Base-by-base conservation (phyloP, 2,797 vertebrate genomes). In the Sebastes cheni region DNA sequence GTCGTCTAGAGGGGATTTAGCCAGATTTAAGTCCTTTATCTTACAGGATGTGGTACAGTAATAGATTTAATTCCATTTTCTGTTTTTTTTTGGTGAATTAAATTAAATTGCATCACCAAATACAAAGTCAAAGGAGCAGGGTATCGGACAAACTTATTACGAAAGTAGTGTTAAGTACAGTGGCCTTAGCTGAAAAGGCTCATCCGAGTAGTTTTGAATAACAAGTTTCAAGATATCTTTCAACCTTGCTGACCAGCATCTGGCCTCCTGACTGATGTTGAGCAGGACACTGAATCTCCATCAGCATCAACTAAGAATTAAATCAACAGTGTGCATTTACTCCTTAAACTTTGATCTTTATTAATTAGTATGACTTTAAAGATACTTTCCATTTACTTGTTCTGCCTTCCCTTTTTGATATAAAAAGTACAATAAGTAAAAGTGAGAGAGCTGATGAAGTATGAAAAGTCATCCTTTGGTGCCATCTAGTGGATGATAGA, bases 401-500 rank as follows among this genome's bases (percentile, higher is more conserved):
- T 42, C 30, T 65, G 20, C 4, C 8, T 42, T 25, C 8, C 1
- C 2, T 64, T n/a, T 34, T 6, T 20, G 22, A 64, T 59, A 14
- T 55, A 12, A 69, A 71, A n/a, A n/a, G 70, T 9, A 4, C 0
- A 11, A 55, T 16, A 6, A 4, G 20, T 42, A 10, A 8, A 32
- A 36, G 20, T 2, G 8, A 27, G 20, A 62, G 32, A 13, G 1
- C 22, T 29, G 14, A 55, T 30, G n/a, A 16, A 0, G 22, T 2
- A 12, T 66, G n/a, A 73, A 77, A 74, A 56, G 5, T 65, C 11
- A 42, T 67, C 16, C 70, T 83, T 11, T 91, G 73, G 72, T 50
- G 81, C 88, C 93, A 89, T 80, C 93, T 92, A 70, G 71, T 87
- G 93, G 86, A 16, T 2, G 20, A 54, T 1, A 70, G 2, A 11